These are phyloP conservation scores for Microcaecilia unicolor DNA, from an alignment of 2,797 vertebrate genomes.

Conservation along the genomic window DNA sequence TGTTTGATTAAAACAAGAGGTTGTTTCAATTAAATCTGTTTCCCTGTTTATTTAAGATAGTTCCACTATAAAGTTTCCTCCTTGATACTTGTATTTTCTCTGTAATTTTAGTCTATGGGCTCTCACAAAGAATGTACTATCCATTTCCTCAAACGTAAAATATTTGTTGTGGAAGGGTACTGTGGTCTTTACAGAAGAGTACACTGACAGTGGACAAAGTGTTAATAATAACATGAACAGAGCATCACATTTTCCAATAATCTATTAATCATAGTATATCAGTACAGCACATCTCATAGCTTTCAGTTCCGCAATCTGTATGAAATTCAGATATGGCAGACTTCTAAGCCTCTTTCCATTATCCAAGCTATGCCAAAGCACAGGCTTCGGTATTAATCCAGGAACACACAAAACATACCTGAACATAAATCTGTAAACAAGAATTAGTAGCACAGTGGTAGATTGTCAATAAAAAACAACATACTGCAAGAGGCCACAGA, in stretches of 20 bases:
- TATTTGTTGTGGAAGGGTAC: too few species aligned
- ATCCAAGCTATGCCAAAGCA: constrained; percentile 3
- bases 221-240: neutral
- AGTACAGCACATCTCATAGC: neutral
- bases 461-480: constrained; percentile 58
- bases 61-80: too few species aligned
- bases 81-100: too few species aligned
- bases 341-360: neutral
- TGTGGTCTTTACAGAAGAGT: neutral
- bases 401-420: constrained; percentile 34
- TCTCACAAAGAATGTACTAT: too few species aligned
- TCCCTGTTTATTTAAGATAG: too few species aligned
- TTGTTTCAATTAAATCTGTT: too few species aligned
- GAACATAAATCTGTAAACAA: constrained; percentile 51
- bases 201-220: neutral
- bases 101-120: too few species aligned
- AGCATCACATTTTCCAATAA: neutral
- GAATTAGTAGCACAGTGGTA: constrained; percentile 54
- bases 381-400: too few species aligned
- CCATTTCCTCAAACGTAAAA: too few species aligned
- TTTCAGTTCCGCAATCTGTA: constrained; percentile 2
- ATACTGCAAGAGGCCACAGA: constrained; percentile 29
- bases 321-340: neutral
- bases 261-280: constrained; percentile 2
- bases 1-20: too few species aligned